Evolutionary conservation across 1,140 invertebrate species (phyloP).

Genomic region (Cheumatopsyche charites): DNA sequence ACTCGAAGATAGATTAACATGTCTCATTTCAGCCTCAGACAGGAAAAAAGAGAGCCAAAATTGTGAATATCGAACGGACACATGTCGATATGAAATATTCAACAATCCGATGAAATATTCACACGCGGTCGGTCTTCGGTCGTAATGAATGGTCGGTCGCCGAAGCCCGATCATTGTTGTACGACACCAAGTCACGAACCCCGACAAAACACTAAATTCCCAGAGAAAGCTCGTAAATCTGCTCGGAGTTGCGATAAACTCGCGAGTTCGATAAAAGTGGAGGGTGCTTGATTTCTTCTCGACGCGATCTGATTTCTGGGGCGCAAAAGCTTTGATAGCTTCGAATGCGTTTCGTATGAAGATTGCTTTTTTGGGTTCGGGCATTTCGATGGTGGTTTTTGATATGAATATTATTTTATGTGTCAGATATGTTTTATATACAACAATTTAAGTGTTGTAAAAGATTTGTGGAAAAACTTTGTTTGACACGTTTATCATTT

Average conservation of each 20-base stretch:
- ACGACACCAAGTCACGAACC: conserved; percentile 24
- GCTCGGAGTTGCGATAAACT: conserved; percentile 4
- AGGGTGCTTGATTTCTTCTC: background rate
- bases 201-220: conserved; percentile 22
- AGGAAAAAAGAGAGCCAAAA: too few species aligned
- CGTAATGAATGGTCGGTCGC: conserved; percentile 5
- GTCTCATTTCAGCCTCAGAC: too few species aligned
- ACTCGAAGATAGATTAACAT: too few species aligned
- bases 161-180: conserved; percentile 22
- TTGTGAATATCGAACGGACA: background rate
- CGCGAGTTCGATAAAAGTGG: background rate
- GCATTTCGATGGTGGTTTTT: too few species aligned
- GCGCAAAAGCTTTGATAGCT: background rate
- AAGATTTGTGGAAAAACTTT: too few species aligned
- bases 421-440: too few species aligned
- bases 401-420: too few species aligned
- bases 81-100: conserved; percentile 7
- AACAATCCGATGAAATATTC: background rate
- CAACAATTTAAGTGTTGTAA: too few species aligned
- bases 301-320: background rate
- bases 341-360: too few species aligned
- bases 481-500: too few species aligned
- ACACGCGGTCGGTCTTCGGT: background rate
- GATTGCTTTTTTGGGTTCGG: too few species aligned
- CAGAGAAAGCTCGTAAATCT: conserved; percentile 11